These are phyloP conservation scores for Polydrusus pterygomalis DNA, from an alignment of 2,888 invertebrate genomes.

Conservation along the genomic window DNA sequence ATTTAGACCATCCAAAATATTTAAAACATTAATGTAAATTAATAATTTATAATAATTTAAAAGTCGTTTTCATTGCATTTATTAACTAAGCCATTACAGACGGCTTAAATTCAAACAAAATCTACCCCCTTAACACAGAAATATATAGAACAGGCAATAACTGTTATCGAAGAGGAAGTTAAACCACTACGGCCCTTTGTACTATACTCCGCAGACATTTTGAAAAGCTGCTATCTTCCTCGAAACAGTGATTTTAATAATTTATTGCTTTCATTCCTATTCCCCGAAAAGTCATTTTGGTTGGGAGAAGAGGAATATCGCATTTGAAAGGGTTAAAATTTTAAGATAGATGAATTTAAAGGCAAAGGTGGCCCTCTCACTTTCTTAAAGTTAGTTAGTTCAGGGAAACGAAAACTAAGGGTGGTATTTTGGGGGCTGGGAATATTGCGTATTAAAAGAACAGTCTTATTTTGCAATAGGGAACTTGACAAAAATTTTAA, in stretches of 20 bases:
- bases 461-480: too few species aligned
- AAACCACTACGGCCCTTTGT: conserved; percentile 38
- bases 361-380: not conserved
- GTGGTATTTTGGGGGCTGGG: too few species aligned
- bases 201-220: conserved; percentile 35
- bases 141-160: conserved; percentile 33
- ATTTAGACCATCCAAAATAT: too few species aligned
- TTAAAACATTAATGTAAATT: too few species aligned
- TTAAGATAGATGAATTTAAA: conserved; percentile 13
- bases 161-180: conserved; percentile 38
- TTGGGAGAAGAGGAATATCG: conserved; percentile 11
- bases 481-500: too few species aligned
- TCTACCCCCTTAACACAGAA: conserved; percentile 22
- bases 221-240: conserved; percentile 38
- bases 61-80: not conserved
- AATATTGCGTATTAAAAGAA: too few species aligned
- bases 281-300: conserved; percentile 23
- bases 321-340: conserved; percentile 20
- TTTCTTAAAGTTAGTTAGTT: not conserved
- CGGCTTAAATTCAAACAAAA: not conserved
- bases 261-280: conserved; percentile 30
- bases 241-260: conserved; percentile 44
- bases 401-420: too few species aligned
- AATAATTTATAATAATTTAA: not conserved
- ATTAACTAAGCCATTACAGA: not conserved